Percentiles rank a stretch among this genome's conserved stretches.
phyloP scores from a whole-genome alignment of 1,140 invertebrate genomes.

The Zaprionus ornatus region DNA sequence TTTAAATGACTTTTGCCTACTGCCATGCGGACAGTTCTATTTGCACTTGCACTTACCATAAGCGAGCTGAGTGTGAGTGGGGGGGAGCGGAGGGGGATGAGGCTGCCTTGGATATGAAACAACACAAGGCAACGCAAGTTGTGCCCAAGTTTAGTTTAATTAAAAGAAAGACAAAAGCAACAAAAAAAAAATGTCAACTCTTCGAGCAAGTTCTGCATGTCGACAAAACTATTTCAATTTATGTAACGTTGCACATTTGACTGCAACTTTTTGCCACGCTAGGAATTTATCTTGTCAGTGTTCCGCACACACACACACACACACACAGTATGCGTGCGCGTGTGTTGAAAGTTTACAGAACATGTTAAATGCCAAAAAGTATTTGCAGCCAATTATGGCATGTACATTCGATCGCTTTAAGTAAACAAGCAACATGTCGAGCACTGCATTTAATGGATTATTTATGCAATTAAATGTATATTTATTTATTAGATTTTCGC shows the following conservation, averaged over 20 bases:
- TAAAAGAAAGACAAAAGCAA: constrained; percentile 55
- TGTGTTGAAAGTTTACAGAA: constrained; percentile 1
- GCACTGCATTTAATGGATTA: neutral
- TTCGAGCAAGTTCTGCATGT: constrained; percentile 58
- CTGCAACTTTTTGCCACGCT: constrained; percentile 32
- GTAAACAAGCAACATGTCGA: neutral
- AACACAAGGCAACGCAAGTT: constrained; percentile 53
- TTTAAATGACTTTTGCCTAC: constrained; percentile 81
- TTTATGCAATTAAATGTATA: neutral
- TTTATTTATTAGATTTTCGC: neutral
- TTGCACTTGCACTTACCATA: constrained; percentile 48
- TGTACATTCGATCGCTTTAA: constrained; percentile 36
- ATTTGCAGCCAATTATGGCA: constrained; percentile 44
- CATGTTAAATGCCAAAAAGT: neutral
- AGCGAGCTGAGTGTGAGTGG: neutral
- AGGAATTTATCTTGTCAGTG: neutral
- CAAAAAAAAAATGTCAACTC: constrained; percentile 48
- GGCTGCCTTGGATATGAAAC: neutral
- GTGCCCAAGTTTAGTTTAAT: constrained; percentile 74
- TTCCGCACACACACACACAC: too few relatives aligned
- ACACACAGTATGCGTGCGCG: neutral
- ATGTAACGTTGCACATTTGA: constrained; percentile 59
- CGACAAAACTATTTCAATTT: constrained; percentile 74
- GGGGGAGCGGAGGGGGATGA: too few relatives aligned
- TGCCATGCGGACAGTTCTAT: constrained; percentile 46